Evolutionary conservation across 2,797 vertebrate species (phyloP), one percentile per base, ranked within the genome.

Genomic region (Lithobates pipiens): DNA sequence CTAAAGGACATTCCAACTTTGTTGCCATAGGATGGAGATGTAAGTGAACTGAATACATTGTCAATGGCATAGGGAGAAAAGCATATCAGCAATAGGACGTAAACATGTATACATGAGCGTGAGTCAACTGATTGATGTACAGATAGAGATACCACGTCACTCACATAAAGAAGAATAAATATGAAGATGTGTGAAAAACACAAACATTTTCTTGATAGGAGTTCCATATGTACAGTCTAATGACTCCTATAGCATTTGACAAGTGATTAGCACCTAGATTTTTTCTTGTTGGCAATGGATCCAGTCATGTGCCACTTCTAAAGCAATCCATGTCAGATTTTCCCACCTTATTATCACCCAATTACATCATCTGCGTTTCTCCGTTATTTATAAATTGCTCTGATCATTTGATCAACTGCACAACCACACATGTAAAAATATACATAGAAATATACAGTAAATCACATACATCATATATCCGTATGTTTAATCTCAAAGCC

Each of bases 321-420:
- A 46, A 57, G 18, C 23, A 67, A 54, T 76, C 11, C 27, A 71
- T 67, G 8, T 71, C 65, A 36, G 2, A 32, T 67, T 10, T 77
- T 67, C 21, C 44, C 57, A 50, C 75, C 67, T 65, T 78, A 86
- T 81, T 81, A 85, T 70, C 44, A 77, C 78, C n/a, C 15, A 15
- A 21, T 65, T 70, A 29, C 11, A 76, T 85, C 13, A 63, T 34
- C 10, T 71, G 23, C 21, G 27, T 27, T 34, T 69, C 74, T 77
- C 21, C 39, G 39, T n/a, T n/a, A 16, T 67, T 57, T 13, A 82
- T 21, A 32, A 70, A 57, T 11, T 27, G 11, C 5, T 18, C 68
- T 67, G 25, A 50, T 76, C 34, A 71, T 39, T 29, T 65, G 63
- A 77, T 77, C 44, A 54, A 13, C 23, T 18, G n/a, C 65, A 61